Conservation (phyloP, 2,797 vertebrate genomes). For the Premnoplex brunnescens region DNA sequence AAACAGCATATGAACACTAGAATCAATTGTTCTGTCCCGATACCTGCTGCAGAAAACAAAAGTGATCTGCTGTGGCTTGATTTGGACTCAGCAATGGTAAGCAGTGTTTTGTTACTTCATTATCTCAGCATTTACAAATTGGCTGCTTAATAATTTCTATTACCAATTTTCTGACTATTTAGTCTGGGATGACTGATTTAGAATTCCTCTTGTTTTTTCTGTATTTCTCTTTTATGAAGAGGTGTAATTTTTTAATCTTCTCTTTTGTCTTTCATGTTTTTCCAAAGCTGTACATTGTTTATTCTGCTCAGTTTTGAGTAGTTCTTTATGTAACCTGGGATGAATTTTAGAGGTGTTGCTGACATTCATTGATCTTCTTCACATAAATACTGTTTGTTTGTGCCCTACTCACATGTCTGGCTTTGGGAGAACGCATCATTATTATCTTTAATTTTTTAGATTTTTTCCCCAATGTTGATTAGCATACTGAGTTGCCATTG, state of each 20-base stretch:
- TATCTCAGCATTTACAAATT: neutral
- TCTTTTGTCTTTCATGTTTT: neutral
- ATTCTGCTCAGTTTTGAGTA: neutral
- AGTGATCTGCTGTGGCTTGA: neutral
- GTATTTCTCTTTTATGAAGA: neutral
- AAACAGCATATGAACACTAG: neutral
- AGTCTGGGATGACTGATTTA: neutral
- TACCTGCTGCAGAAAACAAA: neutral
- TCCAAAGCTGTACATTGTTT: neutral
- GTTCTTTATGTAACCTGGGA: neutral
- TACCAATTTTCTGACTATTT: neutral
- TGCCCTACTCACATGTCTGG: neutral
- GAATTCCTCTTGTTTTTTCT: neutral
- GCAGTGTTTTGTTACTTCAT: neutral
- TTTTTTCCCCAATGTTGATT: neutral
- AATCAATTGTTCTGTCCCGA: neutral
- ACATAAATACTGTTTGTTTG: neutral
- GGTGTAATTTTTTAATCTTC: neutral
- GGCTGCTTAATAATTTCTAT: neutral
- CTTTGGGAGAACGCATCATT: neutral
- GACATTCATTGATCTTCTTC: neutral
- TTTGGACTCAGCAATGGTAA: neutral
- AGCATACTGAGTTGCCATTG: neutral
- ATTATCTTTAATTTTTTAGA: neutral
- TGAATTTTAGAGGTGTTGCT: neutral